Base-by-base conservation (phyloP, 37 sponge, comb jelly and placozoan species). In the Chondrosia reniformis region DNA sequence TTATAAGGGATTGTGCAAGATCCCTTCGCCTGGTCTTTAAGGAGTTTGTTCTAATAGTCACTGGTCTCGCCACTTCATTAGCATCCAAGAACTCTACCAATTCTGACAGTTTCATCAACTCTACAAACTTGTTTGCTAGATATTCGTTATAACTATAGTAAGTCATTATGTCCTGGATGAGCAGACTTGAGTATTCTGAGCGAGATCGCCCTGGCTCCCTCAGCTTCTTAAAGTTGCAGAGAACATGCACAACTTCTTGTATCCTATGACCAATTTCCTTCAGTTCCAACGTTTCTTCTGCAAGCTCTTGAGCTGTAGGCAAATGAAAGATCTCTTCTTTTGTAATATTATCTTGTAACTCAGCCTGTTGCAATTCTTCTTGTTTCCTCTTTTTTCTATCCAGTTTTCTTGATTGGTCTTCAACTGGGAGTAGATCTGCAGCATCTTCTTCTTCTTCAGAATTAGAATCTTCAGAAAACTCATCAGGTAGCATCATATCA, bases 141-240 rank as follows among this genome's bases (percentile, higher is more conserved):
- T 81, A 98, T 46, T 92, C 92, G 64, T 84, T 86, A 74, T 98
- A 98, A 52, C 95, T 88, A 81, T 98, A 98, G 71, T 98, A 93
- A 39, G n/a, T 32, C 72, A 81, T 80, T 3, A 98, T 83, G 64
- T 98, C 96, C 3, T 65, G 41, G 27, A 41, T 78, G 25, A 98
- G 80, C 31, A 95, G 33, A 2, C 57, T 15, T 33, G 84, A 46
- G 62, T 96, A 96, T 46, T 96, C 97, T 36, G 46, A 73, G 4
- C 97, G 64, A 0, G 76, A 43, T 32, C 92, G 88, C 0, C 83
- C 96, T 12, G 56, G 83, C 45, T 95, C 79, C 6, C 92, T 77
- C 28, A 93, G 76, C n/a, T 82, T 81, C 71, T 88, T 86, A 55
- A 98, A 93, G 65, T 95, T 88, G 66, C 80, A 78, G 31, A 98